These are phyloP conservation scores for Crocodylus rhombifer DNA, from an alignment of 2,797 vertebrate genomes.

Conservation along the genomic window DNA sequence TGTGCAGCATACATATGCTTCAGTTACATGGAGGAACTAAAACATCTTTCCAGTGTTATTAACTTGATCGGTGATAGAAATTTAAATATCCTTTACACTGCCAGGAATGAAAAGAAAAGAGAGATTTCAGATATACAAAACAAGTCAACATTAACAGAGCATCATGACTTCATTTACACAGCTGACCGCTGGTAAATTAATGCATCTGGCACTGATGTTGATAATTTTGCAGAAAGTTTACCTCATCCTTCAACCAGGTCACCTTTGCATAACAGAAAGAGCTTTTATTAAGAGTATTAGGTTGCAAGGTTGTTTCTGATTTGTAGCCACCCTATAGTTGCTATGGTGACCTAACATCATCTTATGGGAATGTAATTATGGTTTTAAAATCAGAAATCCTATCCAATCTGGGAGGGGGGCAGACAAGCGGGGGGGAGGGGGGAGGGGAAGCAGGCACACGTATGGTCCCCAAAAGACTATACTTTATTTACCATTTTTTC, in stretches of 20 bases:
- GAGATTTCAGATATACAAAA: neutral
- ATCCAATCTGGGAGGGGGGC: neutral
- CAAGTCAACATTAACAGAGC: neutral
- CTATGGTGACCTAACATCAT: slow-evolving; percentile 22
- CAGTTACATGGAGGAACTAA: neutral
- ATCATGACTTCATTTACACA: slow-evolving; percentile 31
- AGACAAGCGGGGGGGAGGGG: no score
- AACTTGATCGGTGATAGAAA: neutral
- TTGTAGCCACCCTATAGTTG: slow-evolving; percentile 11
- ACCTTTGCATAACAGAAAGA: neutral
- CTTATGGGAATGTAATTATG: neutral
- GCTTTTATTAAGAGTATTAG: neutral
- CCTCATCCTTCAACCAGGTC: neutral
- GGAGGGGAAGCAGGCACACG: no score
- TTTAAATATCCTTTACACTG: neutral
- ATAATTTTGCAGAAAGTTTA: neutral
- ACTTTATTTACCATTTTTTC: neutral
- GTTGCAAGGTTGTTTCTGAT: neutral
- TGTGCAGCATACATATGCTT: neutral
- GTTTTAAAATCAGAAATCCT: neutral
- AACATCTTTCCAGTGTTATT: neutral
- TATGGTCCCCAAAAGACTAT: no score
- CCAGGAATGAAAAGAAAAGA: neutral
- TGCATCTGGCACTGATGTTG: neutral
- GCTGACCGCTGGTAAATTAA: neutral